Percentiles rank a stretch among this genome's conserved stretches.
These are phyloP conservation scores for Blastobasis lacticolella DNA, from an alignment of 2,888 invertebrate species.

Conservation along the genomic window DNA sequence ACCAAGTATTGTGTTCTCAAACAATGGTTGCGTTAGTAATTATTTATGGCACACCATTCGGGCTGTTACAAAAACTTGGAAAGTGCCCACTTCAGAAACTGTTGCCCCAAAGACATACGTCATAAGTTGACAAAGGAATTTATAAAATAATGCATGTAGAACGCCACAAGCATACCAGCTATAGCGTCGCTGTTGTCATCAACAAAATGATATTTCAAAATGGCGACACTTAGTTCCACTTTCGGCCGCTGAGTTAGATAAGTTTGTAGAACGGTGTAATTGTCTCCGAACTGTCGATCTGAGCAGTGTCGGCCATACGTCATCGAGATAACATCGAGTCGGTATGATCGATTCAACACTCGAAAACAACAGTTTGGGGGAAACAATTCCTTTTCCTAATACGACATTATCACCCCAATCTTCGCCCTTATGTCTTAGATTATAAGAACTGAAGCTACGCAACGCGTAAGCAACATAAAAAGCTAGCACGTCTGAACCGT, in stretches of 20 bases:
- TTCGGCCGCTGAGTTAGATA: too few species aligned
- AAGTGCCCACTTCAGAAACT: too few species aligned
- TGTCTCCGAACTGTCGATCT: slow-evolving; percentile 16
- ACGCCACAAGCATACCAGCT: too few species aligned
- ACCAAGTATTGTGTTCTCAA: slow-evolving; percentile 10
- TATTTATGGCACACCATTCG: slow-evolving; percentile 3
- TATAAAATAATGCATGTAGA: too few species aligned
- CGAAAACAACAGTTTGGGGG: slow-evolving; percentile 8
- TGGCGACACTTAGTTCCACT: too few species aligned
- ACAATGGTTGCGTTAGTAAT: slow-evolving; percentile 11
- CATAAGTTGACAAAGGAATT: too few species aligned
- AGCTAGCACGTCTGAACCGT: slow-evolving; percentile 1
- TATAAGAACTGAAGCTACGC: background rate
- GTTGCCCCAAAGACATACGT: too few species aligned
- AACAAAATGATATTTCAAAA: too few species aligned
- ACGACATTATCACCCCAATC: too few species aligned
- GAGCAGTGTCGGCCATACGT: slow-evolving; percentile 28
- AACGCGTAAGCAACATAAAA: background rate
- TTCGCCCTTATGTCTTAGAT: background rate
- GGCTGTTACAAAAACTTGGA: background rate
- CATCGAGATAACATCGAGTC: slow-evolving; percentile 32
- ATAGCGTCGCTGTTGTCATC: too few species aligned
- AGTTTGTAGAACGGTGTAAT: background rate
- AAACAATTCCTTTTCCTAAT: background rate
- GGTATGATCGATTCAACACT: slow-evolving; percentile 21